A percentile compares a stretch with the other conserved stretches of the same genome.
Evolutionary conservation across 2,888 invertebrate genomes (phyloP).

Genomic region (Acleris literana): DNA sequence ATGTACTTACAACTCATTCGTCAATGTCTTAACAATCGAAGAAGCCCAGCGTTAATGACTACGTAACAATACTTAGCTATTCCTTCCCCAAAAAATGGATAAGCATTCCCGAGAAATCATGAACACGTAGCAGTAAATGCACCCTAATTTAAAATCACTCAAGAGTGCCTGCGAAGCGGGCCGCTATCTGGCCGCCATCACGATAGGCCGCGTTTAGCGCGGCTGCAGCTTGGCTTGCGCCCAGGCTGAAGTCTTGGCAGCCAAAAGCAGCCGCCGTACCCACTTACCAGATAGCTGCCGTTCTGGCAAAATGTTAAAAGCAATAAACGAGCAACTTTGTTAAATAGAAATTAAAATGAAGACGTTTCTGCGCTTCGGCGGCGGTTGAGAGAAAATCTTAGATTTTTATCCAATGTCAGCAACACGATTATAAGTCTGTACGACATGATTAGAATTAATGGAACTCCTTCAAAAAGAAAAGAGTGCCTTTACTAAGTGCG

Average conservation of each 20-base stretch:
- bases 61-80: background rate
- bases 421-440: no score
- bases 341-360: conserved; percentile 31
- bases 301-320: conserved; percentile 43
- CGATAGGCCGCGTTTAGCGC: conserved; percentile 60
- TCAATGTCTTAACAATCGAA: no score
- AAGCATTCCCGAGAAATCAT: conserved; percentile 38
- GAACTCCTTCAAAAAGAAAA: no score
- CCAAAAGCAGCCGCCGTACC: conserved; percentile 50
- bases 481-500: no score
- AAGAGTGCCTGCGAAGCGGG: conserved; percentile 53
- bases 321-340: conserved; percentile 28
- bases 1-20: no score
- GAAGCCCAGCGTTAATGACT: no score
- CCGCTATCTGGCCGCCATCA: conserved; percentile 55
- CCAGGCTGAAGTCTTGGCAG: conserved; percentile 56
- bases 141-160: conserved; percentile 67
- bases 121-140: conserved; percentile 36
- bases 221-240: conserved; percentile 56
- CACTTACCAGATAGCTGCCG: conserved; percentile 44
- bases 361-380: conserved; percentile 8
- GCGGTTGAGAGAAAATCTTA: background rate
- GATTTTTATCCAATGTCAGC: background rate
- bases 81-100: conserved; percentile 23
- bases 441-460: no score